phyloP scores from a whole-genome alignment of 2,888 invertebrate species.

The Scotopteryx bipunctaria region DNA sequence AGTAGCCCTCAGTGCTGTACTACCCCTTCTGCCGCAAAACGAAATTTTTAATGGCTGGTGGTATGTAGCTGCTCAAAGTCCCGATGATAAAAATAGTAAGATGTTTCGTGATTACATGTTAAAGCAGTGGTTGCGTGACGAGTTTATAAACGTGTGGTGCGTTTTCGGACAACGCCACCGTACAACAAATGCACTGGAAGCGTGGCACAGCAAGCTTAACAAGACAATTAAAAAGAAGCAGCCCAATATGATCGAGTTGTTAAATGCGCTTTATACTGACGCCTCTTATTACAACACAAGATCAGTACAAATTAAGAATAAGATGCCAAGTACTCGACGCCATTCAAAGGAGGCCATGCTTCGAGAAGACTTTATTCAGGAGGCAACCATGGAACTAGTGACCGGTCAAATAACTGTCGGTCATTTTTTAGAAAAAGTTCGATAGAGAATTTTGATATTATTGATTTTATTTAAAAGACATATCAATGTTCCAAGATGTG shows the following conservation, averaged over 20 bases:
- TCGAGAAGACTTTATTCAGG: not conserved
- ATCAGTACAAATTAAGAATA: not conserved
- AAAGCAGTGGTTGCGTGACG: slow-evolving; percentile 4
- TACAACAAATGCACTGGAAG: slow-evolving; percentile 8
- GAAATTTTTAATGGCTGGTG: slow-evolving; percentile 4
- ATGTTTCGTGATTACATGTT: slow-evolving; percentile 12
- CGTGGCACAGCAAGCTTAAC: slow-evolving; percentile 16
- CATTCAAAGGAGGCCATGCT: not conserved
- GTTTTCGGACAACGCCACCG: slow-evolving; percentile 3
- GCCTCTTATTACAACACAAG: not conserved
- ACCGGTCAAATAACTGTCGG: not conserved
- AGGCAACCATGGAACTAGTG: not conserved
- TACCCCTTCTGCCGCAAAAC: slow-evolving; percentile 6
- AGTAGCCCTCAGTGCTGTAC: slow-evolving; percentile 14
- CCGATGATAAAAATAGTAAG: slow-evolving; percentile 10
- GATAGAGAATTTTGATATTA: not conserved
- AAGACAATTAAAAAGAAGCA: not conserved
- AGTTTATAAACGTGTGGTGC: slow-evolving; percentile 17
- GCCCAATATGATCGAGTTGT: not conserved
- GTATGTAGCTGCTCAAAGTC: slow-evolving; percentile 7
- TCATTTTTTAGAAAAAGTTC: not conserved
- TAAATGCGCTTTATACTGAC: not conserved
- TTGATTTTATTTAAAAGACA: too few relatives aligned
- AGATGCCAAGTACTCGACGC: not conserved
- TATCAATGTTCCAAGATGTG: too few relatives aligned